Evolutionary conservation across 2,888 invertebrate genomes (phyloP), one percentile per base, ranked within the genome.

Genomic region (Darwinula stevensoni): DNA sequence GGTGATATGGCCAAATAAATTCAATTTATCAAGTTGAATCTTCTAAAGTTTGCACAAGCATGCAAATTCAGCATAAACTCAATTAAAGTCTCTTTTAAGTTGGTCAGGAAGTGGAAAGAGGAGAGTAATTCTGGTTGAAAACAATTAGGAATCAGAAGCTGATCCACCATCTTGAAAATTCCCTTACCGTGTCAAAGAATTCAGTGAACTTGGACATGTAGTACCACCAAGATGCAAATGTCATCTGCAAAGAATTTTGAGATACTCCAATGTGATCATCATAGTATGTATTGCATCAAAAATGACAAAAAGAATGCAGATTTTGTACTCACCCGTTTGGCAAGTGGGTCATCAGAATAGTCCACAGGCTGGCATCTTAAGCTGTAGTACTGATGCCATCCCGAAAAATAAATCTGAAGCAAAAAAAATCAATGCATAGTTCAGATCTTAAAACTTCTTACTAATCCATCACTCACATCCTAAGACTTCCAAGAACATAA

Each of bases 331-430:
- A 86, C 80, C 66, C 63, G 54, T 31, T 66, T 36, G 14, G 67
- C 61, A 35, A 59, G 46, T 0, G 67, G 64, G 35, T 59, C 58
- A 9, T 59, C 50, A 44, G 69, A 62, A 60, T 75, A 71, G 41
- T 69, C 67, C 6, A 69, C 60, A 1, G 69, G 67, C 45, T 74
- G 63, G 47, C 78, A 80, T 54, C 71, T 70, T 59, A 73, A 69
- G 61, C 70, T 82, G 67, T 82, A 82, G 49, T 74, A 67, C 49
- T 65, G 63, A 64, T 73, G 69, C 80, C 80, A 82, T 52, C 80
- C 80, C 48, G 71, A 66, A 11, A 30, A 33, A 13, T 52, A 14
- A 2, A 42, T 35, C 52, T 54, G 46, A 38, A 44, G 40, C 35
- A 36, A 34, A 31, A n/a, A n/a, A n/a, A n/a, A n/a, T n/a, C n/a